These are phyloP conservation scores for Rhinolophus sinicus DNA, from an alignment of 2,113 vertebrate genomes.

Conservation along the genomic window DNA sequence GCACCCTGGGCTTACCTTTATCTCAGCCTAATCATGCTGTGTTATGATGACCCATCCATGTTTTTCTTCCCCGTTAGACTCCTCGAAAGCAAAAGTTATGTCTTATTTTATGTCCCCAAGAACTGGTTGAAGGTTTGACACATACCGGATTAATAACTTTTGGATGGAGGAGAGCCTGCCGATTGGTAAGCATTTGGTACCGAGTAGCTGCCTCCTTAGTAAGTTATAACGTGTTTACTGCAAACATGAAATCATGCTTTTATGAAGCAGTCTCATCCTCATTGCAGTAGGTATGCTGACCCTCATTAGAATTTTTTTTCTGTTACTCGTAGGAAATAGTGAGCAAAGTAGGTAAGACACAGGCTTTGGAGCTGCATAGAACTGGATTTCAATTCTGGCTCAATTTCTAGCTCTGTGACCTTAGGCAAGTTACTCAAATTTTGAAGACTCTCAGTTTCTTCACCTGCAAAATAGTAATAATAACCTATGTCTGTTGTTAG, in stretches of 20 bases:
- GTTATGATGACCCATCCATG: not conserved
- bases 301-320: not conserved
- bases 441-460: not conserved
- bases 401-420: not conserved
- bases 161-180: not conserved
- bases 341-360: not conserved
- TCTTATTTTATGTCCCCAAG: not conserved
- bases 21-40: not conserved
- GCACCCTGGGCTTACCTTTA: not conserved
- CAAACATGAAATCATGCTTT: not conserved
- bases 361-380: not conserved
- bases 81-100: not conserved
- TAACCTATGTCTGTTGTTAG: not conserved
- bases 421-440: not conserved
- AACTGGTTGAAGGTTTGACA: not conserved
- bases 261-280: not conserved
- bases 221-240: not conserved
- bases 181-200: not conserved
- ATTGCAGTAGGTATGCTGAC: not conserved
- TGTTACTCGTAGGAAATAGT: not conserved
- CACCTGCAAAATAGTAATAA: not conserved
- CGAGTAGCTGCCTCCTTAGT: not conserved
- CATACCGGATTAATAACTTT: not conserved
- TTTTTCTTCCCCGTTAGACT: not conserved
- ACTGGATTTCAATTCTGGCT: slow-evolving; percentile 20